These are phyloP conservation scores for Rutilus rutilus DNA, from an alignment of 2,113 vertebrate genomes.

Conservation along the genomic window DNA sequence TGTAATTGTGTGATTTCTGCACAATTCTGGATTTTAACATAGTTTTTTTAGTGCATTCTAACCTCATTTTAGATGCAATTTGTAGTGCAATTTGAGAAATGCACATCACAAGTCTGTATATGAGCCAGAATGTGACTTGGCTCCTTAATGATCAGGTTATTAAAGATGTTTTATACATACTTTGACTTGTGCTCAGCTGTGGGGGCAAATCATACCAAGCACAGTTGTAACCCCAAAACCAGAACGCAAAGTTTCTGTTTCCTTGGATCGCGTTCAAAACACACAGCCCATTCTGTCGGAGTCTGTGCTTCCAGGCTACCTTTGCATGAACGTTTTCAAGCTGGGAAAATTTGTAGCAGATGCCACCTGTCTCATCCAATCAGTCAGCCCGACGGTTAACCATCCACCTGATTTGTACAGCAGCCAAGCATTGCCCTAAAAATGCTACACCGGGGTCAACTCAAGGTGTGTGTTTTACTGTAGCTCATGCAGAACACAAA, in stretches of 20 bases:
- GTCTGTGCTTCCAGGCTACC: constrained; percentile 52
- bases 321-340: constrained; percentile 51
- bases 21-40: not conserved
- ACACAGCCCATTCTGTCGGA: constrained; percentile 54
- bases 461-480: constrained; percentile 16
- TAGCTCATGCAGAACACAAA: constrained; percentile 30
- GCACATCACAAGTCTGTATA: not conserved
- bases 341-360: constrained; percentile 61
- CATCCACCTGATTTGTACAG: constrained; percentile 52
- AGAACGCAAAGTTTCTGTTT: constrained; percentile 35
- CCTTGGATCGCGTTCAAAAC: constrained; percentile 48
- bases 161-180: constrained; percentile 5
- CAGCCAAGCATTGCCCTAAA: constrained; percentile 33
- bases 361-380: constrained; percentile 58
- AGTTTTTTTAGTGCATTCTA: constrained; percentile 7
- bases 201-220: constrained; percentile 20
- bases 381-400: constrained; percentile 46
- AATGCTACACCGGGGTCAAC: constrained; percentile 29
- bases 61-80: constrained; percentile 28
- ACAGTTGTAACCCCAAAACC: constrained; percentile 42
- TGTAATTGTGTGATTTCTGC: constrained; percentile 4
- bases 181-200: constrained; percentile 50
- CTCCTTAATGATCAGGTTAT: constrained; percentile 31
- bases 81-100: constrained; percentile 10
- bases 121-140: constrained; percentile 40